phyloP scores from a whole-genome alignment of 1,140 invertebrate genomes.

The Euglossa dilemma region DNA sequence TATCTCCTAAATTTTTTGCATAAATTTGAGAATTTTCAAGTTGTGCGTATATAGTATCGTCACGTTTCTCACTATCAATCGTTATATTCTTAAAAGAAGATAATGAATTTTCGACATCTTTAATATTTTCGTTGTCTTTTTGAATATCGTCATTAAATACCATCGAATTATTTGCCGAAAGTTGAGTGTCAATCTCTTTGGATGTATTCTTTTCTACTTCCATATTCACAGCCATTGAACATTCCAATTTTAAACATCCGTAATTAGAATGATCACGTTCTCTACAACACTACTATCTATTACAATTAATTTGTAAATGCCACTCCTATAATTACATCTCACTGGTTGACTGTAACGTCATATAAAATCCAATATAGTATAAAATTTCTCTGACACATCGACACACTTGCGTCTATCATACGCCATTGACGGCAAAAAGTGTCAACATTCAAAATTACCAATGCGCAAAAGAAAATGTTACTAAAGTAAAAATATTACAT shows the following conservation, averaged over 20 bases:
- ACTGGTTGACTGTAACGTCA: conserved; percentile 44
- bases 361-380: conserved; percentile 51
- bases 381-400: conserved; percentile 57
- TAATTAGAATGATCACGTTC: conserved; percentile 42
- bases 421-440: conserved; percentile 51
- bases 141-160: conserved; percentile 28
- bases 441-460: conserved; percentile 55
- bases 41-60: conserved; percentile 25
- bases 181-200: conserved; percentile 48
- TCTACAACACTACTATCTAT: conserved; percentile 49
- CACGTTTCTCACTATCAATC: conserved; percentile 8
- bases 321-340: conserved; percentile 54
- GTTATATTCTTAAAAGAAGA: conserved; percentile 11
- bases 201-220: conserved; percentile 59
- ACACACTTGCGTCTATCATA: conserved; percentile 51
- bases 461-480: conserved; percentile 22
- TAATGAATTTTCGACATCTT: conserved; percentile 10
- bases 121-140: conserved; percentile 30
- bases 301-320: conserved; percentile 34
- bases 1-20: conserved; percentile 1
- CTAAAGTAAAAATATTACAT: neutral
- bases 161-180: conserved; percentile 37
- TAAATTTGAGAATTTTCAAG: conserved; percentile 35
- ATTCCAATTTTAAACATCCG: conserved; percentile 66
- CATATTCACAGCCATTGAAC: conserved; percentile 64